These are phyloP conservation scores for Ladona fulva DNA, from an alignment of 1,140 invertebrate species.

Conservation along the genomic window DNA sequence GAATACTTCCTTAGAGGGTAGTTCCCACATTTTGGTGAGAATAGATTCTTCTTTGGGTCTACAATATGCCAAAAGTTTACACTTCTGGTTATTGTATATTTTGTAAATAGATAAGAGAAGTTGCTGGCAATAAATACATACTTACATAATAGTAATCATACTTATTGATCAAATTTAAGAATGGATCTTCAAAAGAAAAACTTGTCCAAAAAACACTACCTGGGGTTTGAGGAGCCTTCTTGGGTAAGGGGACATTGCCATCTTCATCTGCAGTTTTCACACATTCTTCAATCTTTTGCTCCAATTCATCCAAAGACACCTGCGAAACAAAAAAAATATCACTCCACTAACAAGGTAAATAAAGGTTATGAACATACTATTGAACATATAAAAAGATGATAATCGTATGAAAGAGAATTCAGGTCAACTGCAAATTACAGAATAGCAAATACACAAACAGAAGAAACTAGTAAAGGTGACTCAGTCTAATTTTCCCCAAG, in stretches of 20 bases:
- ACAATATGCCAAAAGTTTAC: neutral
- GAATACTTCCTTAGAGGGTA: too few relatives aligned
- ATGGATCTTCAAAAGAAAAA: too few relatives aligned
- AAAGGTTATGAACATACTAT: too few relatives aligned
- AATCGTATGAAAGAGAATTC: too few relatives aligned
- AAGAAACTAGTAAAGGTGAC: too few relatives aligned
- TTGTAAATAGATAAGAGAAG: neutral
- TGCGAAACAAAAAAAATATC: conserved; percentile 14
- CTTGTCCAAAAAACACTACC: neutral
- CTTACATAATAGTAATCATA: neutral
- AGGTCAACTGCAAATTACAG: too few relatives aligned
- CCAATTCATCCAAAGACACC: conserved; percentile 31
- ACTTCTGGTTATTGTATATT: neutral
- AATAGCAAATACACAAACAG: too few relatives aligned
- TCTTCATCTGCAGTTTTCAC: conserved; percentile 22
- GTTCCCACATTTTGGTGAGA: neutral
- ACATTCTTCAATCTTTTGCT: conserved; percentile 36
- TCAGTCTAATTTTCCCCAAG: too few relatives aligned
- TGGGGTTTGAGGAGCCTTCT: neutral
- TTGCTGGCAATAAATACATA: neutral
- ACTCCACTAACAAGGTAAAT: too few relatives aligned
- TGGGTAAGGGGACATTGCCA: neutral
- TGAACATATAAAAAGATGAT: too few relatives aligned
- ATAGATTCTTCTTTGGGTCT: neutral
- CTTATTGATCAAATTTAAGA: neutral